These are phyloP conservation scores for Chelmon rostratus DNA, from an alignment of 2,797 vertebrate species.

Conservation along the genomic window DNA sequence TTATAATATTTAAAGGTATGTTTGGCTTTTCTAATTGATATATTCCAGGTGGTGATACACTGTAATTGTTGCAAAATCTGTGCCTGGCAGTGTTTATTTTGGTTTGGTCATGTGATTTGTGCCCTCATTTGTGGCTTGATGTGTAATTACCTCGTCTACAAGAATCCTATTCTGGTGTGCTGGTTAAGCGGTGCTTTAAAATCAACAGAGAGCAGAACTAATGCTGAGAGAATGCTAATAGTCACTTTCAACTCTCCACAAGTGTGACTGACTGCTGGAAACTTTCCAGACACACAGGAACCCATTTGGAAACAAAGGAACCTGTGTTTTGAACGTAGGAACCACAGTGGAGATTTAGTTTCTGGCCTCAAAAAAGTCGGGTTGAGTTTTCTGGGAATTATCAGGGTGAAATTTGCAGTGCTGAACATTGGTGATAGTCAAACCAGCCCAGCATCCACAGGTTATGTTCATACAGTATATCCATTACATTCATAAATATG, in stretches of 20 bases:
- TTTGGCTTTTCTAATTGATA: slow-evolving; percentile 33
- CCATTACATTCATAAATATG: too few relatives aligned
- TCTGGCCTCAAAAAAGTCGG: neutral
- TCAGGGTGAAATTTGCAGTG: neutral
- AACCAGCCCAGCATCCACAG: neutral
- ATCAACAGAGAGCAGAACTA: slow-evolving; percentile 10
- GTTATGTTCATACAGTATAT: neutral
- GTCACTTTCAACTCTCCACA: slow-evolving; percentile 2
- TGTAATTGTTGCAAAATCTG: slow-evolving; percentile 17
- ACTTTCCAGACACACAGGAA: slow-evolving; percentile 9
- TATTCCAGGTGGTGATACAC: slow-evolving; percentile 19
- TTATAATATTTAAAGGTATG: slow-evolving; percentile 15
- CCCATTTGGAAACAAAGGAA: neutral
- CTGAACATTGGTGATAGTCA: neutral
- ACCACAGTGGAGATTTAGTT: neutral
- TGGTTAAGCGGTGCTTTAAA: slow-evolving; percentile 22
- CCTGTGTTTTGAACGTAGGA: neutral
- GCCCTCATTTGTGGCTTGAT: slow-evolving; percentile 17
- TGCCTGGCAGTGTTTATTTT: neutral
- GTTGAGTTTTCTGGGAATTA: neutral
- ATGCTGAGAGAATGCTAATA: slow-evolving; percentile 3
- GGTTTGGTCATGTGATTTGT: slow-evolving; percentile 19
- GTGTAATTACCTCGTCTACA: slow-evolving; percentile 38
- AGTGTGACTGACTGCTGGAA: neutral
- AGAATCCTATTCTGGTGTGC: slow-evolving; percentile 11